Percentiles rank a stretch among this genome's conserved stretches.
Evolutionary conservation across 2,797 vertebrate species (phyloP).

Genomic region (Xenops minutus): DNA sequence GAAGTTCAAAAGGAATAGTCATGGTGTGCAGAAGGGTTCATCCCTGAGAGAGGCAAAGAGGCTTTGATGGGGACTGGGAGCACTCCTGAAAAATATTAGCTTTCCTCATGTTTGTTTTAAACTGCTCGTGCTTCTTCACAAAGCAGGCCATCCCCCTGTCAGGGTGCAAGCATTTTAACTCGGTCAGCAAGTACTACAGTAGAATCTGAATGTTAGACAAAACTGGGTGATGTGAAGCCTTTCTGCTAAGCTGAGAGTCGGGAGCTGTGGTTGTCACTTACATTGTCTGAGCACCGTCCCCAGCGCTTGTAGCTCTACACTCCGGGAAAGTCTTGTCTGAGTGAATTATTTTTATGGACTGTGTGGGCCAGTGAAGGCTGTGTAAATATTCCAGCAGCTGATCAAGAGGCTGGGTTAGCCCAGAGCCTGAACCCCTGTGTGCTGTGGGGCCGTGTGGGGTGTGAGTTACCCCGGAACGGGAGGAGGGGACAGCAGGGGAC

Average conservation of each 20-base stretch:
- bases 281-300: fast-evolving
- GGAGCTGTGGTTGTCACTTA: background rate
- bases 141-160: background rate
- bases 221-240: background rate
- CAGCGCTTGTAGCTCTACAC: background rate
- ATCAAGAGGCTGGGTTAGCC: background rate
- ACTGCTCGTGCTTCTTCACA: background rate
- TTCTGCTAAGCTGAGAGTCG: background rate
- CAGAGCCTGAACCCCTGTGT: background rate
- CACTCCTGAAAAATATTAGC: background rate
- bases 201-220: background rate
- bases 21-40: background rate
- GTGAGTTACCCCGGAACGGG: fast-evolving
- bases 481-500: fast-evolving
- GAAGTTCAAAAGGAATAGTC: slow-evolving; percentile 20
- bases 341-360: background rate
- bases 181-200: background rate
- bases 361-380: background rate
- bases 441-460: fast-evolving
- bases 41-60: background rate
- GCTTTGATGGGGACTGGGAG: slow-evolving; percentile 4
- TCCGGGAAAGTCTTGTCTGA: fast-evolving
- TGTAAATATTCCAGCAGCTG: background rate
- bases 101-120: background rate
- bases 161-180: background rate